Conservation (phyloP, 2,888 invertebrate genomes). For the Schrankia costaestrigalis region DNA sequence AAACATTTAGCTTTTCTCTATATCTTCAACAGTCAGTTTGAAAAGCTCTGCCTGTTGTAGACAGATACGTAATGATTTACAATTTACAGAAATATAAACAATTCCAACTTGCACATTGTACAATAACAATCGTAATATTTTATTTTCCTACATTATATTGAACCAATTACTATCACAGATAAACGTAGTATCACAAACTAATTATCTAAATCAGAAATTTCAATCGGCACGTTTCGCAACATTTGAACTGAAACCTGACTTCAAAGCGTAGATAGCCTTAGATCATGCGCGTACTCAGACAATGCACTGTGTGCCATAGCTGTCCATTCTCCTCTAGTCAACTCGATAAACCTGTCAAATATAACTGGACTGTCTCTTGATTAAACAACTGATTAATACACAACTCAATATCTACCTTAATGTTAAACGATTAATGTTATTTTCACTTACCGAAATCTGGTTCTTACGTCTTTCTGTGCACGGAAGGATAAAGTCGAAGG, state of each 20-base stretch:
- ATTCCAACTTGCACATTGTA: too few species aligned
- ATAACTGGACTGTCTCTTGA: slow-evolving; percentile 37
- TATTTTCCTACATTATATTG: too few species aligned
- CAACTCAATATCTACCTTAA: slow-evolving; percentile 4
- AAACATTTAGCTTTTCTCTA: too few species aligned
- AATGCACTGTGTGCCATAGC: slow-evolving; percentile 22
- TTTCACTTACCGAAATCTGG: slow-evolving; percentile 1
- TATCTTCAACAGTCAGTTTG: too few species aligned
- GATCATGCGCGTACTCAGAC: slow-evolving; percentile 17
- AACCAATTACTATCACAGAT: too few species aligned
- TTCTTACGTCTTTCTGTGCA: slow-evolving; percentile 11
- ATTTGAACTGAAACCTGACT: slow-evolving; percentile 5
- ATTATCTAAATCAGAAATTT: too few species aligned
- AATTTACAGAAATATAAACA: too few species aligned
- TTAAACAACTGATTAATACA: slow-evolving; percentile 25
- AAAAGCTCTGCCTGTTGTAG: too few species aligned
- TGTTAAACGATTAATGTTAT: not conserved
- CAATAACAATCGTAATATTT: too few species aligned
- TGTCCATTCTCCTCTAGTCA: slow-evolving; percentile 27
- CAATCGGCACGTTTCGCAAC: slow-evolving; percentile 1
- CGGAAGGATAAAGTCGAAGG: slow-evolving; percentile 27
- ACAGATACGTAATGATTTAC: too few species aligned
- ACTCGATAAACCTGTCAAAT: slow-evolving; percentile 45
- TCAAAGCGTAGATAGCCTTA: slow-evolving; percentile 9
- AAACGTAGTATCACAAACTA: too few species aligned